These are phyloP conservation scores for Muricea muricata DNA, from an alignment of 92 coral and sea anemone species.

Conservation along the genomic window DNA sequence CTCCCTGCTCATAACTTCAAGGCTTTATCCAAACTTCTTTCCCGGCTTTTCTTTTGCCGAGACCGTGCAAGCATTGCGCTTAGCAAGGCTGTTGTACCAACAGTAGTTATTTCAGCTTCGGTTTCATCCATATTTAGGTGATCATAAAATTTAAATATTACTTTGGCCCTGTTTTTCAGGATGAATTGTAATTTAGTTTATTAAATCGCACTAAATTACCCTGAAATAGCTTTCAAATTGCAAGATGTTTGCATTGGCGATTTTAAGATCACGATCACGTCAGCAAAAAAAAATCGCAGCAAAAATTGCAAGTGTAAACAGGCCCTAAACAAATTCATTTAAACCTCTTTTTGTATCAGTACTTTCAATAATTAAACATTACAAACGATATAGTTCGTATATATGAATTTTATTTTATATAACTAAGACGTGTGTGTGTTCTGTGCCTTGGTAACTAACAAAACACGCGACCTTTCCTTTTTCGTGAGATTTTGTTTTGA, in stretches of 20 bases:
- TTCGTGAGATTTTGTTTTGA: too few species aligned
- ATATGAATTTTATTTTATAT: too few species aligned
- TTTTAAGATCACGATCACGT: not conserved
- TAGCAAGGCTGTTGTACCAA: not conserved
- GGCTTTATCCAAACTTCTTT: constrained; percentile 64
- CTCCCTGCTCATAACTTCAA: constrained; percentile 59
- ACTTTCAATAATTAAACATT: too few species aligned
- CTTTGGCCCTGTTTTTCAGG: not conserved
- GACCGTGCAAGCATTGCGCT: constrained; percentile 44
- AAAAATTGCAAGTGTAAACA: not conserved
- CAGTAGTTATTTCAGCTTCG: not conserved
- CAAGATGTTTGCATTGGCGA: not conserved
- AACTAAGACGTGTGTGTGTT: too few species aligned
- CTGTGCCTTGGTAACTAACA: too few species aligned
- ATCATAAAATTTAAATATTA: not conserved
- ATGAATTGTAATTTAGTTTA: not conserved
- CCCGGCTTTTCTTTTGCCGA: constrained; percentile 44
- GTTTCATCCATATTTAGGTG: constrained; percentile 12
- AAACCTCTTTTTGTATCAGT: too few species aligned
- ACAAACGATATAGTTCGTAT: too few species aligned
- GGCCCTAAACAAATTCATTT: too few species aligned
- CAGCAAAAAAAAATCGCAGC: constrained; percentile 6
- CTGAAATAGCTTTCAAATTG: not conserved
- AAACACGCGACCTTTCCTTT: too few species aligned
- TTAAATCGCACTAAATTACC: not conserved